Conservation (phyloP, 2,888 invertebrate species). For the Pyrrhosoma nymphula region DNA sequence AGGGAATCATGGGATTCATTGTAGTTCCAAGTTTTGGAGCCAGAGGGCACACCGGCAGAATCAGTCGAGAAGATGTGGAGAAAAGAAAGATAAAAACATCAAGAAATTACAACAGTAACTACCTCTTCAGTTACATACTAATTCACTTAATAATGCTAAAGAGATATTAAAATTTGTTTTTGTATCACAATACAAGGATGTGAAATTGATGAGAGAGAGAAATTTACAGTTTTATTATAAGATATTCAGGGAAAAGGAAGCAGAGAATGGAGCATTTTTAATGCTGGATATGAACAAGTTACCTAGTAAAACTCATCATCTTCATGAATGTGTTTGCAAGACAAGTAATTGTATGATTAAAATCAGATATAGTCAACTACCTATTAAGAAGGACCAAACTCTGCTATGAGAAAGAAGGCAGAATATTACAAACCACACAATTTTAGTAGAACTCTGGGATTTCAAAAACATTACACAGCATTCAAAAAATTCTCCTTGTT, state of each 20-base stretch:
- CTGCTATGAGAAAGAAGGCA: constrained; percentile 44
- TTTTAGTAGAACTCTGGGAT: constrained; percentile 41
- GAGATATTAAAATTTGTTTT: constrained; percentile 34
- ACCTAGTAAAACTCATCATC: constrained; percentile 41
- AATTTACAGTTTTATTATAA: constrained; percentile 64
- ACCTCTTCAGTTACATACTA: constrained; percentile 77
- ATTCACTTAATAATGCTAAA: constrained; percentile 60
- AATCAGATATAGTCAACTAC: constrained; percentile 42
- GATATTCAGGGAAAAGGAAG: constrained; percentile 69
- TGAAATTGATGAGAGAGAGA: constrained; percentile 51
- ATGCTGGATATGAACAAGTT: constrained; percentile 36
- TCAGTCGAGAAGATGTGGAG: constrained; percentile 71
- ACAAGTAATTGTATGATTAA: constrained; percentile 21
- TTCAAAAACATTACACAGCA: constrained; percentile 54
- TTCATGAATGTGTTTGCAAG: neutral
- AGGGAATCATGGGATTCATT: constrained; percentile 70
- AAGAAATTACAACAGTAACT: constrained; percentile 77
- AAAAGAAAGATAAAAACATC: constrained; percentile 73
- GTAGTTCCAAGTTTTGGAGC: constrained; percentile 68
- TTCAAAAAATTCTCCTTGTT: constrained; percentile 23
- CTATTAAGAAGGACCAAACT: constrained; percentile 48
- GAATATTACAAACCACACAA: constrained; percentile 64
- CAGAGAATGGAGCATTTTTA: constrained; percentile 68
- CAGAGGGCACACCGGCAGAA: constrained; percentile 71
- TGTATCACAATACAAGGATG: constrained; percentile 52